Conservation (phyloP, 2,797 vertebrate species). For the Chiloscyllium punctatum region DNA sequence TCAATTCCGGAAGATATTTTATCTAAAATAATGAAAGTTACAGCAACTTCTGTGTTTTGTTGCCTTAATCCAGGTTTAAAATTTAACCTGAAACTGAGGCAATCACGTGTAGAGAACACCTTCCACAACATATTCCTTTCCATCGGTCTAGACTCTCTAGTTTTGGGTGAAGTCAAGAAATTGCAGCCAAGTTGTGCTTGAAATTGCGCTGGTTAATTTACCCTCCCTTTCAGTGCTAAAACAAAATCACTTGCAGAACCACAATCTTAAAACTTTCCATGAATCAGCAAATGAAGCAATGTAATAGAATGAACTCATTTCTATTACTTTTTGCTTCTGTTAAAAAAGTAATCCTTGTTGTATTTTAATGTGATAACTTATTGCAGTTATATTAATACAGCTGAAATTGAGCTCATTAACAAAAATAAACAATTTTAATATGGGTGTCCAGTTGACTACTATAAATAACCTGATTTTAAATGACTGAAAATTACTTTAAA, state of each 20-base stretch:
- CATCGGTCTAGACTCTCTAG: not conserved
- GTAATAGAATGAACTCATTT: not conserved
- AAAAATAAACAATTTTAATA: not conserved
- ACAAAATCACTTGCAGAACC: not conserved
- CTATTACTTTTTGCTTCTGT: not conserved
- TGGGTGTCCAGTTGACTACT: not conserved
- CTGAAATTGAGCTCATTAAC: not conserved
- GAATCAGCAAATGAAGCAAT: not conserved
- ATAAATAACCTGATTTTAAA: not conserved
- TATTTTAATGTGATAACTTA: not conserved
- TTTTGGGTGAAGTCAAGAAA: not conserved
- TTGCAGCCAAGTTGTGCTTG: not conserved
- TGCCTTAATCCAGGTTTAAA: not conserved
- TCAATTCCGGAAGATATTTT: not conserved
- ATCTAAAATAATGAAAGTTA: not conserved
- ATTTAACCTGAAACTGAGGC: not conserved
- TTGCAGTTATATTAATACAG: not conserved
- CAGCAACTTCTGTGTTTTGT: not conserved
- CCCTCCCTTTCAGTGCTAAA: not conserved
- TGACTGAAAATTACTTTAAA: not conserved
- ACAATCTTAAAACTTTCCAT: not conserved
- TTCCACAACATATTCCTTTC: too few species aligned
- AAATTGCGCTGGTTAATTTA: not conserved
- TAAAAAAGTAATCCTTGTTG: not conserved
- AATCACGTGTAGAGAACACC: not conserved